Percentiles rank a stretch among this genome's conserved stretches.
phyloP scores from a whole-genome alignment of 2,797 vertebrate species.

The Ctenopoma multispine region DNA sequence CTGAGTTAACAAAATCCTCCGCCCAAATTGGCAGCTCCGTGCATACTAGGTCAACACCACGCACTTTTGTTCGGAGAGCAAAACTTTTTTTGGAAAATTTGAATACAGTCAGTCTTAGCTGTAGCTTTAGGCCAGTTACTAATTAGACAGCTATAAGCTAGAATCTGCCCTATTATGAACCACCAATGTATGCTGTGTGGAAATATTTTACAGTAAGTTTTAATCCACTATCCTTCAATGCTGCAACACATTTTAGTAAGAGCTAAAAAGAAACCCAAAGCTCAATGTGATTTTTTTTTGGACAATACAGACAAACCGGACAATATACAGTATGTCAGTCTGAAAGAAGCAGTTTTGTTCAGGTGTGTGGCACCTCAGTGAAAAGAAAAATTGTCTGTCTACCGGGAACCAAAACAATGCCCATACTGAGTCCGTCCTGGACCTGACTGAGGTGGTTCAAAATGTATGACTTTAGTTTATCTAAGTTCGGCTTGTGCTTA shows the following conservation, averaged over 20 bases:
- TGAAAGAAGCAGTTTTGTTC: background rate
- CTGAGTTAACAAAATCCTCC: slow-evolving; percentile 26
- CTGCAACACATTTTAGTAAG: background rate
- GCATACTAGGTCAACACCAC: slow-evolving; percentile 35
- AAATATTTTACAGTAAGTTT: slow-evolving; percentile 10
- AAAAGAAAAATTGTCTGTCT: background rate
- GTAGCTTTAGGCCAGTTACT: slow-evolving; percentile 19
- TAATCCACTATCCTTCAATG: slow-evolving; percentile 12
- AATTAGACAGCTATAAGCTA: slow-evolving; percentile 36
- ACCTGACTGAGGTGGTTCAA: no score
- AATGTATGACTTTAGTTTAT: no score
- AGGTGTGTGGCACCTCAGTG: background rate
- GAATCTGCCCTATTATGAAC: slow-evolving; percentile 44
- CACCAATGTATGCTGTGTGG: slow-evolving; percentile 14
- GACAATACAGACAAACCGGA: no score
- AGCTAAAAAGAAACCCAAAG: no score
- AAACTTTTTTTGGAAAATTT: slow-evolving; percentile 10
- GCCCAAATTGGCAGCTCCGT: slow-evolving; percentile 16
- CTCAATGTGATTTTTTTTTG: no score
- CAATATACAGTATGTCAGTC: no score
- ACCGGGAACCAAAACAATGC: background rate
- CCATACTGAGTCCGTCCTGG: background rate
- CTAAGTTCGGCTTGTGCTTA: no score
- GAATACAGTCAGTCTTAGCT: slow-evolving; percentile 17
- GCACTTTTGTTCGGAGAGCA: slow-evolving; percentile 30